Base-by-base conservation (phyloP, 2,888 invertebrate genomes). In the Tipula confusa region DNA sequence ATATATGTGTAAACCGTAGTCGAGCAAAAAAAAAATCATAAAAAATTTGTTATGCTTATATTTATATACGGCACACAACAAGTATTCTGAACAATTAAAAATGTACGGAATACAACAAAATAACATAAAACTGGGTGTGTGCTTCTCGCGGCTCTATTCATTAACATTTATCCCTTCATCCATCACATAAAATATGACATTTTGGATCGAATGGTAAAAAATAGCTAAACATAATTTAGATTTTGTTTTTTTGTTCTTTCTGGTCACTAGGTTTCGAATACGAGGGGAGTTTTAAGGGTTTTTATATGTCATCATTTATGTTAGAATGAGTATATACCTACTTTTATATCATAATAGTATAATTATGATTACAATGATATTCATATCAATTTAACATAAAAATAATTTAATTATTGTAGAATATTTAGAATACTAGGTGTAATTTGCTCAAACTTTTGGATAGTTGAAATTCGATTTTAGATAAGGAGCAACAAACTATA, bases 181-280 rank as follows among this genome's bases (percentile, higher is more conserved):
- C 64, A 64, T 64, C 64, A 64, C 64, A 64, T 64, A 64, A 64
- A 64, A 64, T 64, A 64, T 64, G 64, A 64, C 64, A 64, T 64
- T 64, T 64, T 24, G 64, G 64, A 64, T 64, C 64, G 64, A 64
- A 64, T 64, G 64, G 11, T 64, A 64, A 64, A 64, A 64, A 64
- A 64, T 64, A 64, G 1, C 64, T 64, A 64, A 64, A 64, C 64
- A 64, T 64, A 64, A 64, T 64, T 64, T 64, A 64, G 64, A 64
- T 64, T 64, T 64, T 15, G 33, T 33, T 33, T 33, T 33, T 33
- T 9, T 33, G 33, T 33, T 33, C 15, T 43, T 64, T 64, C 64
- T 64, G n/a, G 64, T 64, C 64, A 64, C 24, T 64, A 64, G 11
- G 7, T 64, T 64, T 64, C 4, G 64, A 64, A 64, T 18, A 18